Evolutionary conservation across 1,140 invertebrate genomes (phyloP), one percentile per base, ranked within the genome.

Genomic region (Sarcophaga peregrina): DNA sequence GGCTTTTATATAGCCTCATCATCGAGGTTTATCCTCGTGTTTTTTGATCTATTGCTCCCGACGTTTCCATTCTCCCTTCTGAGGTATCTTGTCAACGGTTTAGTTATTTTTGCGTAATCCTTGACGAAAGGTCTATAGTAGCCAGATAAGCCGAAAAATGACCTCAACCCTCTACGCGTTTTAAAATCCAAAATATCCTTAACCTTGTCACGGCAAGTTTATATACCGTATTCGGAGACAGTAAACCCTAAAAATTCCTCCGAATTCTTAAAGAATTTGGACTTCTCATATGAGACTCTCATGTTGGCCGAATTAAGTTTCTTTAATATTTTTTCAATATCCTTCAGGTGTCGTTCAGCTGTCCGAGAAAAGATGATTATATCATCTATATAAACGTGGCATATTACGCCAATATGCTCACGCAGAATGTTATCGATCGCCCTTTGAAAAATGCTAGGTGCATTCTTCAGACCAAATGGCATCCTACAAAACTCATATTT

Each of bases 201-300:
- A 15, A 86, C 80, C 72, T 87, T 85, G 15, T 85, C 80, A 8
- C 83, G 82, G 82, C 83, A 52, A 73, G 84, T 85, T 74, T 48
- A 72, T 37, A 84, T 84, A 11, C 84, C 83, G 74, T 78, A 20
- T 15, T 72, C 47, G 7, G 81, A 83, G n/a, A 20, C 17, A 50
- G 9, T 78, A 50, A 78, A 78, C 50, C 82, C 83, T 15, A 84
- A 68, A 80, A 74, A 85, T 73, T 84, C 37, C 13, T 84, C 76
- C 17, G 89, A 50, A 88, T 83, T 15, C 74, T 82, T 62, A 86
- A 86, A 89, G 20, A 92, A 92, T 48, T 90, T 81, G 73, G 86
- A 91, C 86, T 92, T 92, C 82, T 78, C 84, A 15, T 15, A 15
- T n/a, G 74, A 73, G 17, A 20, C 58, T 52, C 50, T 47, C 76